Conservation (phyloP, 2,888 invertebrate genomes). For the Meiosimyza decipiens region DNA sequence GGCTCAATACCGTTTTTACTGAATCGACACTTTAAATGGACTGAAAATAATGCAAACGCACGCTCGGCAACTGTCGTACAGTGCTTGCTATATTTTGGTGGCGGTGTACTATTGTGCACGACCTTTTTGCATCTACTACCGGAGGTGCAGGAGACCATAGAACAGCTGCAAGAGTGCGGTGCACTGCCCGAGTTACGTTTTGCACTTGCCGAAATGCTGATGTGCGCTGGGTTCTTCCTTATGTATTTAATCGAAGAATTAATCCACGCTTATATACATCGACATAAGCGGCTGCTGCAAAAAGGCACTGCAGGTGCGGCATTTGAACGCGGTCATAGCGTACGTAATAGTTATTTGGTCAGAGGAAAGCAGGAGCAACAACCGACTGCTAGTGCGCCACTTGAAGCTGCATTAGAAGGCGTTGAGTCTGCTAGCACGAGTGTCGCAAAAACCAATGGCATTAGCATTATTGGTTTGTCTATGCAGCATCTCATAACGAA, state of each 20-base stretch:
- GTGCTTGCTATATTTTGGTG: slow-evolving; percentile 81
- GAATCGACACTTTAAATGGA: slow-evolving; percentile 75
- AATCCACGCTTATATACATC: slow-evolving; percentile 77
- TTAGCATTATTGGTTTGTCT: slow-evolving; percentile 44
- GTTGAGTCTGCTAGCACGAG: neutral
- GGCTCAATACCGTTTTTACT: slow-evolving; percentile 81
- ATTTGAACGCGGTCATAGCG: slow-evolving; percentile 61
- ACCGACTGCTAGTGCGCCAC: slow-evolving; percentile 21
- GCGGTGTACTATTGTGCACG: slow-evolving; percentile 85
- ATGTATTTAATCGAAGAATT: slow-evolving; percentile 85
- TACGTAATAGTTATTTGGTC: slow-evolving; percentile 58
- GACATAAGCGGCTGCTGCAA: slow-evolving; percentile 60
- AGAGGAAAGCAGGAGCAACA: slow-evolving; percentile 25
- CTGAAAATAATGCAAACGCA: slow-evolving; percentile 58
- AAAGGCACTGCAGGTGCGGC: slow-evolving; percentile 57
- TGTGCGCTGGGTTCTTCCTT: slow-evolving; percentile 80
- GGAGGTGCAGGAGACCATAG: slow-evolving; percentile 78
- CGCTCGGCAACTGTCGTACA: slow-evolving; percentile 68
- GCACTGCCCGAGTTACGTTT: slow-evolving; percentile 70
- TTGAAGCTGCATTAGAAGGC: neutral
- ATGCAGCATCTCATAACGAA: slow-evolving; percentile 53
- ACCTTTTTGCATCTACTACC: slow-evolving; percentile 85
- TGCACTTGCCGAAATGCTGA: slow-evolving; percentile 76
- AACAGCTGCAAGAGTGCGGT: slow-evolving; percentile 69
- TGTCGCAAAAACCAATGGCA: neutral